A percentile compares a stretch with the other conserved stretches of the same genome.
Evolutionary conservation across 2,113 vertebrate genomes (phyloP).

Genomic region (Oostethus manadensis): DNA sequence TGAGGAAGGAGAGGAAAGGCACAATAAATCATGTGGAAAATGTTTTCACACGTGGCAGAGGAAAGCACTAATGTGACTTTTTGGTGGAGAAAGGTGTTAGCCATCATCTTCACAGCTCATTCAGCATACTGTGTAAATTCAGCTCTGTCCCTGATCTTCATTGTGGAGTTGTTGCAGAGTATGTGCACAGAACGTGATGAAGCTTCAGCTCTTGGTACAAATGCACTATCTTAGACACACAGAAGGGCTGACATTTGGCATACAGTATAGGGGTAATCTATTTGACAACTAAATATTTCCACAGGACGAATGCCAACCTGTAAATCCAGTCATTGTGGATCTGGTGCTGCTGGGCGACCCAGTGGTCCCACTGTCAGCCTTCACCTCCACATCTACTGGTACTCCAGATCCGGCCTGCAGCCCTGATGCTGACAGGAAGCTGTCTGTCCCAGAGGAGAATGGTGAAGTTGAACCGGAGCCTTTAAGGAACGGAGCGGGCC

Average conservation of each 20-base stretch:
- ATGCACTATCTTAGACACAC: not conserved
- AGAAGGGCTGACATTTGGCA: not conserved
- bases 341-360: slow-evolving; percentile 64
- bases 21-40: slow-evolving; percentile 52
- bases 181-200: not conserved
- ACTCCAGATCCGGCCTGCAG: slow-evolving; percentile 28
- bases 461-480: slow-evolving; percentile 81
- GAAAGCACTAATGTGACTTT: slow-evolving; percentile 32
- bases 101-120: slow-evolving; percentile 33
- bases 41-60: slow-evolving; percentile 51
- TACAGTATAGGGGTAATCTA: no score
- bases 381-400: slow-evolving; percentile 29
- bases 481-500: slow-evolving; percentile 83
- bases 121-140: slow-evolving; percentile 19
- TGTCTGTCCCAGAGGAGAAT: slow-evolving; percentile 76
- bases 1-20: slow-evolving; percentile 15
- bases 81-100: slow-evolving; percentile 30
- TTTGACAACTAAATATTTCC: not conserved
- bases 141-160: slow-evolving; percentile 4
- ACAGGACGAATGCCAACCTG: slow-evolving; percentile 75
- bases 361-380: slow-evolving; percentile 27
- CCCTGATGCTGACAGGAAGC: slow-evolving; percentile 59
- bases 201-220: not conserved
- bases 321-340: slow-evolving; percentile 72
- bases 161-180: not conserved